Base-by-base conservation (phyloP, 2,797 vertebrate species). In the Morus bassanus region DNA sequence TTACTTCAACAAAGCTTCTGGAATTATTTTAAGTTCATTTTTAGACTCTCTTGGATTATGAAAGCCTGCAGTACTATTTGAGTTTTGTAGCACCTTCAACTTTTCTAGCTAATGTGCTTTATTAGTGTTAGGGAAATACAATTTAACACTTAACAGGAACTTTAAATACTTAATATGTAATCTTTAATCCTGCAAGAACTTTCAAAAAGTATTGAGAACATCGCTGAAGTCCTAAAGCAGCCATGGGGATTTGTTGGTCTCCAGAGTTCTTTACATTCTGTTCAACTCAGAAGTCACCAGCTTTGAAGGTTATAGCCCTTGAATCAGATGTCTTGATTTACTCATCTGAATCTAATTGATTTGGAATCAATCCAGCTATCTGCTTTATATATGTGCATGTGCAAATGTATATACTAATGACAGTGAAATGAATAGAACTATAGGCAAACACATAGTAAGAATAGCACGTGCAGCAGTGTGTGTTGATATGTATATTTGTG, bases 1-100 rank as follows among this genome's bases (percentile, higher is more conserved):
- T 78, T 95, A 70, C 84, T 95, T 94, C 72, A 48, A 41, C 60
- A 84, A 82, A 94, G 37, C 75, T 97, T 89, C 81, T 95, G 80
- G 88, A 94, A 97, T 97, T 97, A 95, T 91, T 97, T 97, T 93
- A 95, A 92, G 70, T 50, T 89, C 28, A 57, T 77, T 89, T 94
- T 95, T 80, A 89, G 57, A 48, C 89, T 93, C 64, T 93, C 65
- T 83, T 96, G 64, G 16, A 33, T 93, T 93, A 93, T 88, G 78
- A 86, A 97, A 95, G 53, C 82, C 95, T 93, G 89, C 43, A 48
- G 46, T 54, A 27, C 31, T 93, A 33, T 78, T 85, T 92, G 41
- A 90, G 54, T 93, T 91, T 87, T 85, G 56, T 72, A 45, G 35
- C 78, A 46, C n/a, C 67, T 80, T 89, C 54, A 59, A 11, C 33